Evolutionary conservation across 2,113 vertebrate genomes (phyloP).

Genomic region (Hiodon tergisus): DNA sequence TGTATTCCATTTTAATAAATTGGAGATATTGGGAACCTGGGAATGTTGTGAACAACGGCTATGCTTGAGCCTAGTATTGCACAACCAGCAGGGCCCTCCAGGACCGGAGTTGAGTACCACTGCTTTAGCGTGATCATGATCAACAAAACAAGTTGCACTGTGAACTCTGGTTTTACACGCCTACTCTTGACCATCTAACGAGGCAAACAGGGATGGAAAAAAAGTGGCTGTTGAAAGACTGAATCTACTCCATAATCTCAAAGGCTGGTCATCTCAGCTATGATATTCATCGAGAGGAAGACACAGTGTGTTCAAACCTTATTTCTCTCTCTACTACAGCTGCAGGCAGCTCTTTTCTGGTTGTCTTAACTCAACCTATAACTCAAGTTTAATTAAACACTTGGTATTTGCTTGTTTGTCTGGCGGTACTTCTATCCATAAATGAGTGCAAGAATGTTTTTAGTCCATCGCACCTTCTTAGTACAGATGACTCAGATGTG

Average conservation of each 20-base stretch:
- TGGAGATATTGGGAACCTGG: no score
- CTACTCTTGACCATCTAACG: no score
- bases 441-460: conserved; percentile 50
- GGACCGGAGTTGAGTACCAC: no score
- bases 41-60: no score
- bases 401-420: conserved; percentile 57
- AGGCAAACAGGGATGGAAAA: no score
- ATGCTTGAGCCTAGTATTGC: no score
- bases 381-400: conserved; percentile 40
- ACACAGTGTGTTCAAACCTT: conserved; percentile 11
- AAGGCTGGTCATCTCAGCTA: conserved; percentile 25
- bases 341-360: conserved; percentile 68
- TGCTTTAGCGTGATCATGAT: no score
- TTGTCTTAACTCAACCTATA: conserved; percentile 23
- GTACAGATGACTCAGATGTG: conserved; percentile 69
- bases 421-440: conserved; percentile 57
- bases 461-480: conserved; percentile 67
- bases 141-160: no score
- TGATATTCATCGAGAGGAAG: conserved; percentile 32
- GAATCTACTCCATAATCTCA: not conserved
- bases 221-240: no score
- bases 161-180: no score
- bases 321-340: conserved; percentile 59
- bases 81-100: no score
- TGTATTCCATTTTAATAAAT: no score